Base-by-base conservation (phyloP, 2,113 vertebrate genomes). In the Columba janthina region DNA sequence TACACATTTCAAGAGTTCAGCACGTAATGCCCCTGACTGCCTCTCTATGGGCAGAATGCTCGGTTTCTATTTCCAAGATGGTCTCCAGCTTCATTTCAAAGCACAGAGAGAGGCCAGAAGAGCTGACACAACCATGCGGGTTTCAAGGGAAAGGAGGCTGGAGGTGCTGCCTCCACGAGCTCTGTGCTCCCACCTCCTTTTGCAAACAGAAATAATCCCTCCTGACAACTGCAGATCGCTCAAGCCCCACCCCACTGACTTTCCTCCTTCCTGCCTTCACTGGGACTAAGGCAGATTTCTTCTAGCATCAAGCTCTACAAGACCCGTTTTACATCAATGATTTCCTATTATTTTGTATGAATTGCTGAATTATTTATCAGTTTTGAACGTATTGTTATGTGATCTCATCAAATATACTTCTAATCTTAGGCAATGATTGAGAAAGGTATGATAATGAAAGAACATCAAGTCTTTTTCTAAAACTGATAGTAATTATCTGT, bases 341-440 rank as follows among this genome's bases (percentile, higher is more conserved):
- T 83, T 66, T 71, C 54, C 67, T 93, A 76, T 67, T 74, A 42
- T 61, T 85, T 71, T 57, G 62, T 42, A 77, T 8, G 15, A 88
- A 25, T 69, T 75, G 34, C 54, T 93, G 67, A 71, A 85, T 90
- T 93, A 91, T 72, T 92, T 84, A 85, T 75, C 73, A 46, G 24
- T 85, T 73, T 77, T 46, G 85, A 91, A 91, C 48, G 26, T 66
- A 67, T 14, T 67, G 54, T 76, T 89, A 81, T 8, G 5, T 82
- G 93, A 91, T 64, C 42, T 29, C 42, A 90, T 70, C 75, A 83
- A 88, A 85, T 11, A 48, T 74, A 62, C 64, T 89, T 44, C 83
- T 92, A 53, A 69, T 87, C 31, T 90, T 70, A 53, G 48, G 18
- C 69, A 85, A 40, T 25, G 11, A 91, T 50, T 46, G 42, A 91